These are phyloP conservation scores for Rynchops niger DNA, from an alignment of 2,113 vertebrate species.

Conservation along the genomic window DNA sequence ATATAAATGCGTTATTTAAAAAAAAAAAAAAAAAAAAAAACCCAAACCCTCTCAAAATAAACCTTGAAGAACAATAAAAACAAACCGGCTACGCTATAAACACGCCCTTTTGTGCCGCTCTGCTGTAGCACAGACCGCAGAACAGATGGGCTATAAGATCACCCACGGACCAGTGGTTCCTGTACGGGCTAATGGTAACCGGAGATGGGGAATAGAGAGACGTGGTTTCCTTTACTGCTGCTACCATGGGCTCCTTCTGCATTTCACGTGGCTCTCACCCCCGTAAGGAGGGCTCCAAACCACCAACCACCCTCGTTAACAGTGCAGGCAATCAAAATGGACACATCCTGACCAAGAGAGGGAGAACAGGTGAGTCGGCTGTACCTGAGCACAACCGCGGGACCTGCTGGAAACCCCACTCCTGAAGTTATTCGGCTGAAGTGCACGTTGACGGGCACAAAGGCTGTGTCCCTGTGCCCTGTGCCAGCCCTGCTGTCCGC, in stretches of 20 bases:
- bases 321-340: neutral
- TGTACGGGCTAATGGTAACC: neutral
- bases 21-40: neutral
- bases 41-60: neutral
- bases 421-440: neutral
- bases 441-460: too few relatives aligned
- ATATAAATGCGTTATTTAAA: neutral
- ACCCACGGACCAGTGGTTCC: neutral
- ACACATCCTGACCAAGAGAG: neutral
- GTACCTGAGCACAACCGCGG: too few relatives aligned
- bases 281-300: neutral
- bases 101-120: neutral
- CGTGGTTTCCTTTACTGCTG: neutral
- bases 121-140: neutral
- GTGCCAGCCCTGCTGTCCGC: neutral
- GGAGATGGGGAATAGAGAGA: neutral
- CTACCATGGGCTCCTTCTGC: neutral
- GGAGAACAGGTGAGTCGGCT: neutral
- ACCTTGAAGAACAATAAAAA: neutral
- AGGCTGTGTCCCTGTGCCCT: accelerated
- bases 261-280: neutral
- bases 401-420: neutral
- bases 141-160: neutral
- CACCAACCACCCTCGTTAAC: neutral
- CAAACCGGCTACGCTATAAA: neutral